phyloP scores from a whole-genome alignment of 2,888 invertebrate species.

The Pachycephus smyrnensis region DNA sequence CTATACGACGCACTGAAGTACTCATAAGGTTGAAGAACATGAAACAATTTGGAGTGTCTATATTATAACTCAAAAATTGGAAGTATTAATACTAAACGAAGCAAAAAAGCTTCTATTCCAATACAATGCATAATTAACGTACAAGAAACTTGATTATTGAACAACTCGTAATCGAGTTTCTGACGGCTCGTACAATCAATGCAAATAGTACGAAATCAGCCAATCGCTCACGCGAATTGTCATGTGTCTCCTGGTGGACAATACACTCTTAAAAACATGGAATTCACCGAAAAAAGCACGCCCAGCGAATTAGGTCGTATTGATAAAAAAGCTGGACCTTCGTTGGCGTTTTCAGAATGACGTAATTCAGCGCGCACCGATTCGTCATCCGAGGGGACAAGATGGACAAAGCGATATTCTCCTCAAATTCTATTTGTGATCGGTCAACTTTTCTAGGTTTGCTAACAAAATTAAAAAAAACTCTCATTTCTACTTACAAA shows the following conservation, averaged over 20 bases:
- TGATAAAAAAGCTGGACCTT: slow-evolving; percentile 25
- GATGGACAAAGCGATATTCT: slow-evolving; percentile 18
- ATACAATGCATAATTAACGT: too few relatives aligned
- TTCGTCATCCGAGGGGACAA: slow-evolving; percentile 51
- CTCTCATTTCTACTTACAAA: too few relatives aligned
- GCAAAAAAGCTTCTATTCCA: too few relatives aligned
- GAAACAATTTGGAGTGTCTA: too few relatives aligned
- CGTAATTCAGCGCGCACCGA: slow-evolving; percentile 27
- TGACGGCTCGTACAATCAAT: too few relatives aligned
- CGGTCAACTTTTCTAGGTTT: slow-evolving; percentile 23
- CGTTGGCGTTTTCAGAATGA: slow-evolving; percentile 12
- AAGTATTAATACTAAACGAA: too few relatives aligned
- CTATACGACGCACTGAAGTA: too few relatives aligned
- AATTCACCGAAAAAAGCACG: slow-evolving; percentile 27
- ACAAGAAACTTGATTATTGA: too few relatives aligned
- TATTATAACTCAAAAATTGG: too few relatives aligned
- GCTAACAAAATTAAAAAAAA: background rate
- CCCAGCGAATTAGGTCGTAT: slow-evolving; percentile 33
- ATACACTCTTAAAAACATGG: slow-evolving; percentile 20
- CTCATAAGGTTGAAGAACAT: too few relatives aligned
- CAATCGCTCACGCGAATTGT: slow-evolving; percentile 1
- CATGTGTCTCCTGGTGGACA: background rate
- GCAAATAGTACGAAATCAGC: too few relatives aligned
- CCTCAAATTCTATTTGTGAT: slow-evolving; percentile 24
- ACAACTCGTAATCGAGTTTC: too few relatives aligned